phyloP scores from a whole-genome alignment of 1,140 invertebrate genomes.

The Saccostrea glomerata region DNA sequence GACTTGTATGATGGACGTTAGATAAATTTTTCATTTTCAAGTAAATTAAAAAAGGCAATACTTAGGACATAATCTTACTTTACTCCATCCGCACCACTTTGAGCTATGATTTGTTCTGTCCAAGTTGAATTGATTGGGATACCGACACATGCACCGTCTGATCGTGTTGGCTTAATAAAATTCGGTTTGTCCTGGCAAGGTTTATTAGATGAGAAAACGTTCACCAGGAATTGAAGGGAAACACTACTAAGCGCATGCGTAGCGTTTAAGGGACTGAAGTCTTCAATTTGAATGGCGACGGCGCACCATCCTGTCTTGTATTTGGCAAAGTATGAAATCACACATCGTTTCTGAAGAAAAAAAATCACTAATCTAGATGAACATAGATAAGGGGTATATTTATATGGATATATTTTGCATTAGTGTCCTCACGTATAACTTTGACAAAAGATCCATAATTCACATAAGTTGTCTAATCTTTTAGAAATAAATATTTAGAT shows the following conservation, averaged over 20 bases:
- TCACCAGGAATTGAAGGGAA: slow-evolving; percentile 37
- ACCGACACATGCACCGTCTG: slow-evolving; percentile 38
- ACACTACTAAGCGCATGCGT: slow-evolving; percentile 42
- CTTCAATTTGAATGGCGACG: slow-evolving; percentile 42
- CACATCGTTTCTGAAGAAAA: background rate
- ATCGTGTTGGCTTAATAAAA: slow-evolving; percentile 34
- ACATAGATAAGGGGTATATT: too few relatives aligned
- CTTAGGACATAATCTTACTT: too few relatives aligned
- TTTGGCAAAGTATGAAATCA: background rate
- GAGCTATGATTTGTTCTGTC: background rate
- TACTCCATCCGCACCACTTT: background rate
- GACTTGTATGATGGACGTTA: too few relatives aligned
- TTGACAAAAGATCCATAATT: too few relatives aligned
- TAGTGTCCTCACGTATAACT: too few relatives aligned
- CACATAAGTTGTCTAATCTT: too few relatives aligned
- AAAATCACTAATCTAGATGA: too few relatives aligned
- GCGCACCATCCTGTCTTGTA: slow-evolving; percentile 8
- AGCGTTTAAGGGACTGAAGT: background rate
- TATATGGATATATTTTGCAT: too few relatives aligned
- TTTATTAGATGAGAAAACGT: slow-evolving; percentile 28
- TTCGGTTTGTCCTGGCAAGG: slow-evolving; percentile 18
- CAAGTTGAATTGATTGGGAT: slow-evolving; percentile 19
- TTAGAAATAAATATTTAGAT: too few relatives aligned
- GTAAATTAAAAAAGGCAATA: too few relatives aligned
- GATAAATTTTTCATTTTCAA: too few relatives aligned